A percentile compares a stretch with the other conserved stretches of the same genome.
phyloP scores from a whole-genome alignment of 2,888 invertebrate genomes.

The Eustalomyia histrio region DNA sequence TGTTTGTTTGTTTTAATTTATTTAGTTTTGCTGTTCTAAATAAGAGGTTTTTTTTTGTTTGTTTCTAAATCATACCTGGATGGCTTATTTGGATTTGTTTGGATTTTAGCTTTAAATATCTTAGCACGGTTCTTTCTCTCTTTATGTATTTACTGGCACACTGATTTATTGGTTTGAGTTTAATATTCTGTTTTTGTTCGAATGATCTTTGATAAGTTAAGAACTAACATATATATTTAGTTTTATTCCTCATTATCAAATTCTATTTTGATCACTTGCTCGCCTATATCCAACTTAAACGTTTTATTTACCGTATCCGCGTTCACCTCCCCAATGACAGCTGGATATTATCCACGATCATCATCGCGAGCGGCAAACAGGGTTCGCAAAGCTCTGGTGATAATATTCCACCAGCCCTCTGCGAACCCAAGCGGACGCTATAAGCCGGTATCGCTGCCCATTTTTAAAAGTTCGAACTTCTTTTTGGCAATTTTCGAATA shows the following conservation, averaged over 20 bases:
- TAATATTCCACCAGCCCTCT: conserved; percentile 85
- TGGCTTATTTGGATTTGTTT: conserved; percentile 53
- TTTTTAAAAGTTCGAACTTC: conserved; percentile 91
- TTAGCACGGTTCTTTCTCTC: conserved; percentile 12
- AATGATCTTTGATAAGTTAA: conserved; percentile 10
- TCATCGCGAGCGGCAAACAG: conserved; percentile 84
- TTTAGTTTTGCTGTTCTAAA: conserved; percentile 16
- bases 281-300: conserved; percentile 67
- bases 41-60: background rate
- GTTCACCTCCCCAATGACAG: conserved; percentile 68
- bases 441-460: conserved; percentile 84
- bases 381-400: conserved; percentile 84
- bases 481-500: conserved; percentile 95
- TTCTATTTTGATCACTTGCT: conserved; percentile 77
- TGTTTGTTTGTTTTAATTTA: conserved; percentile 36
- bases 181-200: background rate
- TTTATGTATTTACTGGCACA: background rate
- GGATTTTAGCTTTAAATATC: conserved; percentile 20
- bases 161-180: conserved; percentile 1
- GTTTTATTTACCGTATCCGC: conserved; percentile 50
- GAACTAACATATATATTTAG: background rate
- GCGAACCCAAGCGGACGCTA: conserved; percentile 80
- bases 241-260: conserved; percentile 66
- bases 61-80: conserved; percentile 66
- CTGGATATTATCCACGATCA: conserved; percentile 79